phyloP scores from a whole-genome alignment of 2,113 vertebrate species.

The Antennarius striatus region DNA sequence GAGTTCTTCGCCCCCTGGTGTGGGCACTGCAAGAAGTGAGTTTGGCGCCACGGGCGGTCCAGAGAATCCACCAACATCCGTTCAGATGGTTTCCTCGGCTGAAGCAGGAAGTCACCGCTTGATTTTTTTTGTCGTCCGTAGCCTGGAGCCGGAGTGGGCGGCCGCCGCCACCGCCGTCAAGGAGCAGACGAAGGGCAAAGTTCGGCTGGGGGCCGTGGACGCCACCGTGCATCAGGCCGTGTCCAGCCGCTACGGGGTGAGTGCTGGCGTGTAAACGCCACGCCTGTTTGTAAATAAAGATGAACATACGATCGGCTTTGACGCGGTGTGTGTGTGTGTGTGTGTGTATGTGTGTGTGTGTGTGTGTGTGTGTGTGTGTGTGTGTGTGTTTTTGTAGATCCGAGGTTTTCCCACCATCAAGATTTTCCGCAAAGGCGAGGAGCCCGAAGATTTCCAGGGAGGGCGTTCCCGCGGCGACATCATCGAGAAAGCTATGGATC shows the following conservation, averaged over 20 bases:
- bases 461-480: conserved; percentile 89
- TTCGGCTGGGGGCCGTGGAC: conserved; percentile 91
- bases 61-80: neutral
- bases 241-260: conserved; percentile 88
- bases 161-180: conserved; percentile 90
- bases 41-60: neutral
- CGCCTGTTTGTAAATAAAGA: too few relatives aligned
- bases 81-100: too few relatives aligned
- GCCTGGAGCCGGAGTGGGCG: conserved; percentile 95
- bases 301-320: too few relatives aligned
- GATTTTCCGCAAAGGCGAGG: conserved; percentile 94
- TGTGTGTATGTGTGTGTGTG: neutral
- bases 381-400: conserved; percentile 75
- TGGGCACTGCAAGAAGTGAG: conserved; percentile 98
- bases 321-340: too few relatives aligned
- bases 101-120: too few relatives aligned
- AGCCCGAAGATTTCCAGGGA: conserved; percentile 91
- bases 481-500: conserved; percentile 85
- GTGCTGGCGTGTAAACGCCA: conserved; percentile 35
- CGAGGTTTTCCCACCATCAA: conserved; percentile 96
- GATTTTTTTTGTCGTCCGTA: conserved; percentile 46
- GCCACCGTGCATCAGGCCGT: conserved; percentile 89
- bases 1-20: conserved; percentile 99
- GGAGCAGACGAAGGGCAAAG: conserved; percentile 93
- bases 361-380: neutral